Base-by-base conservation (phyloP, 2,797 vertebrate species). In the Linurgus olivaceus region DNA sequence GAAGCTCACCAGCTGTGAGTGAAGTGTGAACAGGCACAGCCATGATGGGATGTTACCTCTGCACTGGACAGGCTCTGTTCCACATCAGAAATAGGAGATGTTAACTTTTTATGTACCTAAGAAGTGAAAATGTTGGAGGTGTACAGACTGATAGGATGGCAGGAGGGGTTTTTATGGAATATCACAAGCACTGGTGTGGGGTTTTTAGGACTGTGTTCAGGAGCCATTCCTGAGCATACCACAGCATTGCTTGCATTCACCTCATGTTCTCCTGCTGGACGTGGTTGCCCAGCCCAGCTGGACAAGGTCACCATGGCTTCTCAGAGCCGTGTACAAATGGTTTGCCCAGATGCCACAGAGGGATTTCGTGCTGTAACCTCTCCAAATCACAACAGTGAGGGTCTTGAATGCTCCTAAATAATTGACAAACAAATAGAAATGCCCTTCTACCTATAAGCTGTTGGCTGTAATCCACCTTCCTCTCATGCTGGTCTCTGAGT, bases 201-300 rank as follows among this genome's bases (percentile, higher is more conserved):
- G 7, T 2, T 58, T 90, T 37, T 24, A 16, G 55, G 66, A 6
- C 8, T 3, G 0, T 21, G 13, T 8, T 38, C 50, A 47, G 35
- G 59, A 91, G 19, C 31, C 2, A 0, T 18, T 44, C 16, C 7
- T 7, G 37, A 52, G 2, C 10, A 5, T 1, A 5, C 3, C 51
- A 17, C 16, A 71, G 45, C 0, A 1, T 3, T 45, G 11, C 40
- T 42, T 50, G 57, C 11, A 14, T 25, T 63, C 45, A 8, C 10
- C 52, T 54, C 1, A 0, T 6, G 45, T 8, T 77, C 65, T 63
- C 11, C 33, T 52, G 18, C 17, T 1, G 1, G 13, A 16, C 0
- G 0, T n/a, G 18, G 10, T 4, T 70, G 37, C 45, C 73, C 75
- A n/a, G n/a, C 24, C 57, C 0, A 1, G 12, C 42, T 75, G 63